Percentiles rank a stretch among this genome's conserved stretches.
These are phyloP conservation scores for Cyclura pinguis DNA, from an alignment of 2,797 vertebrate genomes.

Conservation along the genomic window DNA sequence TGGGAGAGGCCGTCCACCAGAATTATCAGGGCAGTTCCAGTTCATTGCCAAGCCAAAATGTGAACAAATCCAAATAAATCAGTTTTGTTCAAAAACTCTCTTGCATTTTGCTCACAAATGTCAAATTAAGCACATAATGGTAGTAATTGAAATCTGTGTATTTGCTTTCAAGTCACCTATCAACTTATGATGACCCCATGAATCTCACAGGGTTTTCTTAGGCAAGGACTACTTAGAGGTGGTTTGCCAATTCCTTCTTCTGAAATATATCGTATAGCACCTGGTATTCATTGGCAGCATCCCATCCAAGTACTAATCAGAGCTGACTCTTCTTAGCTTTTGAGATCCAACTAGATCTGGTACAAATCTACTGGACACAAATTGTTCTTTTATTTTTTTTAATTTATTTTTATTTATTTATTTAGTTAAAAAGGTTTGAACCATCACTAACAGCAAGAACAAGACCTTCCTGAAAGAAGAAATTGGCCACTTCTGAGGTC, in stretches of 20 bases:
- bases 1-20: neutral
- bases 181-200: no score
- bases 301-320: no score
- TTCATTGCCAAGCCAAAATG: neutral
- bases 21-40: neutral
- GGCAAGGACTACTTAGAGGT: no score
- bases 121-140: neutral
- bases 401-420: neutral
- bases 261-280: no score
- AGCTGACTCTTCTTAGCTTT: no score
- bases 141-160: neutral
- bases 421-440: neutral
- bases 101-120: neutral
- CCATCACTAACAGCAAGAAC: neutral
- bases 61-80: constrained; percentile 1
- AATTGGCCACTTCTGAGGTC: neutral
- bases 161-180: no score
- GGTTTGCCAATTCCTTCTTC: no score
- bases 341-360: no score
- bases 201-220: no score
- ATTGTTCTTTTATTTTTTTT: neutral
- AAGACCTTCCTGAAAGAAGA: neutral
- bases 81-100: neutral
- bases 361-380: neutral
- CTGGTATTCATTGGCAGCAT: no score